Evolutionary conservation across 2,888 invertebrate genomes (phyloP), one percentile per base, ranked within the genome.

Genomic region (Dasypolia templi): DNA sequence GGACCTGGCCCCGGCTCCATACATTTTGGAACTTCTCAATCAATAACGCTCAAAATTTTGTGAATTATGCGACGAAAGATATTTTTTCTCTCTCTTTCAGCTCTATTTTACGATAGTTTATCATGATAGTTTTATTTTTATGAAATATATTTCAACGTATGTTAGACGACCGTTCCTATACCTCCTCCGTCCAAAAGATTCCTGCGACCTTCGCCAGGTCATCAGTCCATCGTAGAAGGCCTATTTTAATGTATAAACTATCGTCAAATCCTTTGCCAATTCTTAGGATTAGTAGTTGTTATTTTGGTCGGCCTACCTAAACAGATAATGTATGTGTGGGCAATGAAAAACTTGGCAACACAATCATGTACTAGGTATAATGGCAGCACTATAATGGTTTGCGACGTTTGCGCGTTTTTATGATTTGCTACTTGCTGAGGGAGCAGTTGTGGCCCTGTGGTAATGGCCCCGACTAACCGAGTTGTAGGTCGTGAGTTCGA

Each of bases 221-320:
- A 12, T 12, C 12, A 19, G 44, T 22, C 9, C 19, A 32, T 22
- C 22, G 11, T 32, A 32, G 3, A 17, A 58, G 72, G 14, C 35
- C 35, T 62, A n/a, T 53, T 46, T 49, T 22, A 35, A n/a, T 62
- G 14, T 29, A 22, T 29, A 46, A 35, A 76, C n/a, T 22, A 32
- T 22, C 56, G 76, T 75, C 76, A 42, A 49, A 55, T 65, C 46
- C 65, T 0, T 17, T 74, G 74, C 74, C 76, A 74, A 56, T 17
- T 65, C 7, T 14, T 65, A 76, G 56, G 74, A 66, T 66, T 56
- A 49, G 77, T 49, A 17, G 42, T 26, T 5, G 39, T 56, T 76
- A 74, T 74, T 74, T 76, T 49, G 14, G 77, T 26, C 22, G 12
- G 49, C 56, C 49, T 74, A 76, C 56, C 56, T 17, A 66, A 66